A percentile compares a stretch with the other conserved stretches of the same genome.
phyloP scores from a whole-genome alignment of 2,113 vertebrate species.

The Grantiella picta region DNA sequence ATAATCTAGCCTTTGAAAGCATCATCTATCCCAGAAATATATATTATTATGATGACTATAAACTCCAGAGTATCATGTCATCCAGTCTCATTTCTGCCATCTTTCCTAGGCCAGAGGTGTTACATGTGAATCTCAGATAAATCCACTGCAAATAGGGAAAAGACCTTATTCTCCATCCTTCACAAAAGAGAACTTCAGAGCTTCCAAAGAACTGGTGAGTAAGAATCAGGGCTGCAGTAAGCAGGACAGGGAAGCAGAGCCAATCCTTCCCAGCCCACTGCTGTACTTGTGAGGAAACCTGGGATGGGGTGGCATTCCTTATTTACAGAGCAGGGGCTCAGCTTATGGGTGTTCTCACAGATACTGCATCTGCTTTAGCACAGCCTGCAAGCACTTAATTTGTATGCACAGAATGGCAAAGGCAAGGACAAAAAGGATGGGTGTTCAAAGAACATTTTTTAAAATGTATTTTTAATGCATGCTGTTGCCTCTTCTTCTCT shows the following conservation, averaged over 20 bases:
- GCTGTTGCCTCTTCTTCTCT: background rate
- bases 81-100: background rate
- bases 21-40: background rate
- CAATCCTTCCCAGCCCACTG: background rate
- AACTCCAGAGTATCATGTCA: background rate
- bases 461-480: background rate
- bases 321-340: background rate
- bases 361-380: background rate
- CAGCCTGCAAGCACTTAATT: background rate
- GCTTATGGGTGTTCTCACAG: background rate
- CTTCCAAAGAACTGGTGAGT: constrained; percentile 78
- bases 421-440: background rate
- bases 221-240: background rate
- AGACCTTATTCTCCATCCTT: constrained; percentile 70
- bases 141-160: constrained; percentile 79
- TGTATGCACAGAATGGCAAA: background rate
- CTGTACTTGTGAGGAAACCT: background rate
- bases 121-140: constrained; percentile 75
- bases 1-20: background rate
- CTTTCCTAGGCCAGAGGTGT: constrained; percentile 75
- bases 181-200: constrained; percentile 77
- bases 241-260: background rate
- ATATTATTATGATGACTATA: background rate
- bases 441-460: background rate
- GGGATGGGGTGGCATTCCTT: background rate